A percentile compares a stretch with the other conserved stretches of the same genome.
These are phyloP conservation scores for Slavum lentiscoides DNA, from an alignment of 2,888 invertebrate genomes.

Conservation along the genomic window DNA sequence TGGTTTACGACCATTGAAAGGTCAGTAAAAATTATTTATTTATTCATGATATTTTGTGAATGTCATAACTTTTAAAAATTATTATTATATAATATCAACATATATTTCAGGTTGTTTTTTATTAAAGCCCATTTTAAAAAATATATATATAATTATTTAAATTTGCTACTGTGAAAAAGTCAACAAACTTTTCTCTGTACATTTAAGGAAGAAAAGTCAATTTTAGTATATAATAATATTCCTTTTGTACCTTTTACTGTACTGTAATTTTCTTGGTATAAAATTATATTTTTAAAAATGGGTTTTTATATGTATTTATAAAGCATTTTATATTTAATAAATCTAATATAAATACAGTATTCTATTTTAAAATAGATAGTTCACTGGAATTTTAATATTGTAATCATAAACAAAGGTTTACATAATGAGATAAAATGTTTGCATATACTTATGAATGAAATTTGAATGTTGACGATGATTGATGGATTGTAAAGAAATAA, in stretches of 20 bases:
- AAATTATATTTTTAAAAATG: constrained; percentile 13
- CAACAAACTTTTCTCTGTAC: no score
- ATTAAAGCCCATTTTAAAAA: constrained; percentile 22
- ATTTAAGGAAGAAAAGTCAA: no score
- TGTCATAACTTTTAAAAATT: not conserved
- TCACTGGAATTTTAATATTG: constrained; percentile 23
- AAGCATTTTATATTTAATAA: constrained; percentile 3
- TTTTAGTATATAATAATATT: no score
- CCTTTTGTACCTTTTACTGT: not conserved
- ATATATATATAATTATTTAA: not conserved
- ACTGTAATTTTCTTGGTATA: not conserved
- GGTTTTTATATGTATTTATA: constrained; percentile 13
- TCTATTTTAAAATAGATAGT: constrained; percentile 27
- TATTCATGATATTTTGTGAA: constrained; percentile 27
- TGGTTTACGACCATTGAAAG: not conserved
- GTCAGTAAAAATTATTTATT: not conserved
- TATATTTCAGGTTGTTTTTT: constrained; percentile 27
- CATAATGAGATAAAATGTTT: constrained; percentile 16
- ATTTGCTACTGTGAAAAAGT: no score
- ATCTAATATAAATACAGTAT: constrained; percentile 17
- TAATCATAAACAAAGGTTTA: constrained; percentile 16
- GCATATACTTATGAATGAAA: constrained; percentile 22
- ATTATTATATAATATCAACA: not conserved
- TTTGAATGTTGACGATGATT: constrained; percentile 33
- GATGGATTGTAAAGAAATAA: constrained; percentile 21